Percentiles rank a stretch among this genome's conserved stretches.
These are phyloP conservation scores for Diglossa brunneiventris DNA, from an alignment of 2,113 vertebrate species.

Conservation along the genomic window DNA sequence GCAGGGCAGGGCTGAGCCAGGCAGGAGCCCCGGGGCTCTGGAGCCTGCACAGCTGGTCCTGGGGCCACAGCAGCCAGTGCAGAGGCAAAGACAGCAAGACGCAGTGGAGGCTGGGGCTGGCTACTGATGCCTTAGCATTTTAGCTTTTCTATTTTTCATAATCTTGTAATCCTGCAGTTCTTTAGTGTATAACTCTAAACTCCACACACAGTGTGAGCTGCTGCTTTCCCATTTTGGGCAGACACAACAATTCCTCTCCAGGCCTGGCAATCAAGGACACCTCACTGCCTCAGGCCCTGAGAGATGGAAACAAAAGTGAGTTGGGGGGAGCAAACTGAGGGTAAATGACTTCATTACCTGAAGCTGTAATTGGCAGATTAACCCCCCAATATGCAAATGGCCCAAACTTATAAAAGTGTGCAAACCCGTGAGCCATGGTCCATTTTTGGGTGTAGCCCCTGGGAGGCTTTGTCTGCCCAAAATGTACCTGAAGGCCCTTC, in stretches of 20 bases:
- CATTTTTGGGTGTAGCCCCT: neutral
- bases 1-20: neutral
- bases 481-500: neutral
- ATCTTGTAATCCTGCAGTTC: neutral
- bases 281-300: neutral
- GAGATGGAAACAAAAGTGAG: neutral
- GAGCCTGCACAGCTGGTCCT: too few species aligned
- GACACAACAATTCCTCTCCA: neutral
- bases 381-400: neutral
- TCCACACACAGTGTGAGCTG: neutral
- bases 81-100: neutral
- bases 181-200: neutral
- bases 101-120: neutral
- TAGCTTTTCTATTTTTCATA: fast-evolving
- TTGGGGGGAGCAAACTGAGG: neutral
- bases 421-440: fast-evolving
- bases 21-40: neutral
- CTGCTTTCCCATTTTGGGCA: neutral
- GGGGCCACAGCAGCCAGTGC: neutral
- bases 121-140: neutral
- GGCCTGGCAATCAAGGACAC: neutral
- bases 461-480: fast-evolving
- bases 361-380: neutral
- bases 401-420: neutral
- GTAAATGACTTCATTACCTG: neutral